A percentile compares a stretch with the other conserved stretches of the same genome.
Evolutionary conservation across 2,113 vertebrate species (phyloP).

Genomic region (Coptodon rendalli): DNA sequence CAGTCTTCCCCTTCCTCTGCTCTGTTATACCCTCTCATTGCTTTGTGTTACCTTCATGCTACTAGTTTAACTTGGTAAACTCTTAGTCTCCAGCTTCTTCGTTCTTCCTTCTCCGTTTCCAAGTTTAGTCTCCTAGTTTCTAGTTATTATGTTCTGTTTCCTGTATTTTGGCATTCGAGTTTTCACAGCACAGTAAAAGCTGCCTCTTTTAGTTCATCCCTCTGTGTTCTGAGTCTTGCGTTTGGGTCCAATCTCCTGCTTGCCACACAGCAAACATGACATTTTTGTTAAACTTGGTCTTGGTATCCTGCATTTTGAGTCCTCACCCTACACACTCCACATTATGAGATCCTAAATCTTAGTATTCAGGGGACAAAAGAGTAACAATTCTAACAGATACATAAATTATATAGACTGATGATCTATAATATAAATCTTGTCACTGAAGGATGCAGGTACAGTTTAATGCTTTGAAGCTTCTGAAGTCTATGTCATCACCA

Average conservation of each 20-base stretch:
- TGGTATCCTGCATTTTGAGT: neutral
- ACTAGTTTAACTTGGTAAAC: neutral
- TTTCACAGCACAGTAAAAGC: neutral
- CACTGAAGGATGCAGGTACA: neutral
- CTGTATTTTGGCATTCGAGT: neutral
- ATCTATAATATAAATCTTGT: neutral
- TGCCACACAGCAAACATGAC: neutral
- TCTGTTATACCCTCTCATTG: neutral
- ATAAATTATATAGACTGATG: neutral
- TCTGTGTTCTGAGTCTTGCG: neutral
- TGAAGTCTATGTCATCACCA: neutral
- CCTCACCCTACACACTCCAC: neutral
- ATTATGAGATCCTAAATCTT: neutral
- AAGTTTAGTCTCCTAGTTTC: neutral
- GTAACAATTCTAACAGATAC: neutral
- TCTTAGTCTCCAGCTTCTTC: neutral
- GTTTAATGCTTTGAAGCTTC: neutral
- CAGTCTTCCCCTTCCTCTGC: neutral
- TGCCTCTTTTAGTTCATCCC: neutral
- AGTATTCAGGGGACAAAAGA: neutral
- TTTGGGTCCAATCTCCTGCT: neutral
- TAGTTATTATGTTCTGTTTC: neutral
- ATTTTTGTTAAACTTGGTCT: neutral
- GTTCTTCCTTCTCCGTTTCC: neutral
- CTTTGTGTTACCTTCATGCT: fast-evolving